phyloP scores from a whole-genome alignment of 2,888 invertebrate genomes.

The Drosophila nigricruria region DNA sequence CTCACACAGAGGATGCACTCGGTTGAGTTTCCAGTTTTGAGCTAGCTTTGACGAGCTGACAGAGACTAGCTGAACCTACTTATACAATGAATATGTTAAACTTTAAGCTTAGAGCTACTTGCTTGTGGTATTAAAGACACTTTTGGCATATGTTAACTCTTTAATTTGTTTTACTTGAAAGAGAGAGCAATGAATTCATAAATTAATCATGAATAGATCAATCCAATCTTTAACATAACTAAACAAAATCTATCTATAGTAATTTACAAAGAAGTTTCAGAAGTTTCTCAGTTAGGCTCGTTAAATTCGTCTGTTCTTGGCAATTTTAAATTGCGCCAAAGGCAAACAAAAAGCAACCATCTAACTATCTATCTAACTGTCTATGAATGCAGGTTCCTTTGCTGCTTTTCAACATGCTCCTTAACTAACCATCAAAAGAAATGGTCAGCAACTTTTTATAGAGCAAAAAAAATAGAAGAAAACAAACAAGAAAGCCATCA shows the following conservation, averaged over 20 bases:
- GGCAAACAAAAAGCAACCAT: constrained; percentile 27
- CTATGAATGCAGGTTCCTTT: constrained; percentile 25
- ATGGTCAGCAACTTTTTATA: constrained; percentile 68
- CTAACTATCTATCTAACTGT: constrained; percentile 16
- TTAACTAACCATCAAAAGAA: constrained; percentile 71
- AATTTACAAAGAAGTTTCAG: too few relatives aligned
- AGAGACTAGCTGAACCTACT: constrained; percentile 18
- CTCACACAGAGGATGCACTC: constrained; percentile 26
- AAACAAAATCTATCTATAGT: too few relatives aligned
- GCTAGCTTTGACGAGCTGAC: constrained; percentile 23
- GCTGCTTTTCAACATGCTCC: constrained; percentile 52
- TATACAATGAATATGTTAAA: constrained; percentile 17
- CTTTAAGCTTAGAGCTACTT: not conserved
- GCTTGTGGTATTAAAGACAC: too few relatives aligned
- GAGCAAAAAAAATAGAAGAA: constrained; percentile 27
- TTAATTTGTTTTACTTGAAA: not conserved
- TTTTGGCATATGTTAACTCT: not conserved
- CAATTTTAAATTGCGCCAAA: constrained; percentile 42
- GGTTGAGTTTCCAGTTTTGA: constrained; percentile 22
- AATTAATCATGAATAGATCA: too few relatives aligned
- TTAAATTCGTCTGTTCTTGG: constrained; percentile 27
- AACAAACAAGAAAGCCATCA: constrained; percentile 69
- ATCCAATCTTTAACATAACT: too few relatives aligned
- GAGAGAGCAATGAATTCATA: too few relatives aligned
- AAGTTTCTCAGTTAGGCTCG: not conserved